A percentile compares a stretch with the other conserved stretches of the same genome.
Evolutionary conservation across 2,888 invertebrate species (phyloP).

Genomic region (Tanytarsus gracilentus): DNA sequence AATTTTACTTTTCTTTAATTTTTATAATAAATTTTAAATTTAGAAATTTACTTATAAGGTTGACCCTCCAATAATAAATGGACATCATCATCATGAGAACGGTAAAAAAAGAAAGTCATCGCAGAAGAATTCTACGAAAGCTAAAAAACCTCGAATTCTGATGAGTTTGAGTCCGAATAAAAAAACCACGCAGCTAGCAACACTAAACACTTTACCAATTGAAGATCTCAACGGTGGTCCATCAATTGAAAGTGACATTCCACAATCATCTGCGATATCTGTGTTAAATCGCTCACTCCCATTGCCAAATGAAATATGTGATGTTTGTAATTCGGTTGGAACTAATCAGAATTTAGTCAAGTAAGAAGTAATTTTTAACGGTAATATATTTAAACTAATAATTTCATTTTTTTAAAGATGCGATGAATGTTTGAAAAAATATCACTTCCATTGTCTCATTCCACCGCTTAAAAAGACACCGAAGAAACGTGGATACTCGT

Average conservation of each 20-base stretch:
- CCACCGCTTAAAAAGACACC: slow-evolving; percentile 91
- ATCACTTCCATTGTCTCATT: slow-evolving; percentile 87
- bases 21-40: too few relatives aligned
- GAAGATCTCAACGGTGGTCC: neutral
- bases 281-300: neutral
- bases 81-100: slow-evolving; percentile 4
- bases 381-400: neutral
- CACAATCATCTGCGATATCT: neutral
- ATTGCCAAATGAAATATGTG: slow-evolving; percentile 29
- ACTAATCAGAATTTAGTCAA: slow-evolving; percentile 37
- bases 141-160: neutral
- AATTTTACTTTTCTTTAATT: neutral
- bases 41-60: too few relatives aligned
- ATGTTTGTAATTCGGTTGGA: slow-evolving; percentile 37
- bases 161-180: slow-evolving; percentile 17
- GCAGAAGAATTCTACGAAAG: neutral
- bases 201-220: neutral
- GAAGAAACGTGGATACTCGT: slow-evolving; percentile 86
- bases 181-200: neutral
- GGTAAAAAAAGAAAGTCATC: neutral
- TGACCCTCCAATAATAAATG: neutral
- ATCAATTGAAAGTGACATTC: neutral
- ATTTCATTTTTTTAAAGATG: slow-evolving; percentile 52
- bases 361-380: slow-evolving; percentile 30
- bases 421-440: slow-evolving; percentile 82